Evolutionary conservation across 1,140 invertebrate genomes (phyloP).

Genomic region (Hycleus phaleratus): DNA sequence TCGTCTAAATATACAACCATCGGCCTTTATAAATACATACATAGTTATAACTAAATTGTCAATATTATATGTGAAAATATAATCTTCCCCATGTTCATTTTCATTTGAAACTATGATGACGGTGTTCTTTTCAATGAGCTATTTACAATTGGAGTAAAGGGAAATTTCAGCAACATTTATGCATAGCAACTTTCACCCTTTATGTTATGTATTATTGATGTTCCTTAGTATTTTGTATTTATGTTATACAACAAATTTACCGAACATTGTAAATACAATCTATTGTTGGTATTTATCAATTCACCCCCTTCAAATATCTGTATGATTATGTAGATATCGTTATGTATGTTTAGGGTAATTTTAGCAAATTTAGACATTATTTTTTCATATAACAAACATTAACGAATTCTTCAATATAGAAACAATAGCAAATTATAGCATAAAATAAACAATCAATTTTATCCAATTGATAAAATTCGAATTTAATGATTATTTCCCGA

Average conservation of each 20-base stretch:
- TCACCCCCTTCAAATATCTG: too few relatives aligned
- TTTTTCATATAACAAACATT: too few relatives aligned
- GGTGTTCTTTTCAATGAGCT: conserved; percentile 9
- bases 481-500: too few relatives aligned
- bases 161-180: conserved; percentile 10
- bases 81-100: neutral
- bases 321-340: too few relatives aligned
- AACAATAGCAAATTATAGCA: too few relatives aligned
- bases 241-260: conserved; percentile 11
- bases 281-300: conserved; percentile 11
- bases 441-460: too few relatives aligned
- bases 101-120: too few relatives aligned
- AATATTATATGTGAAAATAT: conserved; percentile 5
- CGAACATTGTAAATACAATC: conserved; percentile 9
- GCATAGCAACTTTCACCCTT: neutral
- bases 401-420: too few relatives aligned
- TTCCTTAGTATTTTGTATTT: conserved; percentile 7
- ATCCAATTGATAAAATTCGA: too few relatives aligned
- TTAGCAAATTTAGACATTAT: too few relatives aligned
- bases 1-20: conserved; percentile 11
- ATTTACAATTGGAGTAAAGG: conserved; percentile 7
- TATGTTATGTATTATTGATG: neutral
- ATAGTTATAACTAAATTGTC: too few relatives aligned
- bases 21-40: neutral
- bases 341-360: too few relatives aligned